Conservation (phyloP, 1,140 invertebrate species). For the Cardiocondyla obscurior region DNA sequence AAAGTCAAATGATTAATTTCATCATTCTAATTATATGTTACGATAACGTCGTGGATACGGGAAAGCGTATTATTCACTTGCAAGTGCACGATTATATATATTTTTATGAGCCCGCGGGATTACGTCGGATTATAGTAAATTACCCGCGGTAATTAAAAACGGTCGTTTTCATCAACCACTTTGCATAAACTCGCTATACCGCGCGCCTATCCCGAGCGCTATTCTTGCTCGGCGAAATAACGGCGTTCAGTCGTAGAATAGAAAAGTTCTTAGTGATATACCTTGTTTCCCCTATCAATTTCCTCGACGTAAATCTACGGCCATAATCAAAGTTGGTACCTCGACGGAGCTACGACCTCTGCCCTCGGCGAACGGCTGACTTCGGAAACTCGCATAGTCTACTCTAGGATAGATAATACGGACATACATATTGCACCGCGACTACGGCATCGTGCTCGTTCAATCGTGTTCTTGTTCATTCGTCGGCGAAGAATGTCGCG, state of each 20-base stretch:
- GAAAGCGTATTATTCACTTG: background rate
- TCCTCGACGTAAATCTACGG: constrained; percentile 63
- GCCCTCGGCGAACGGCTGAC: constrained; percentile 29
- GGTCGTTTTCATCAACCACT: constrained; percentile 10
- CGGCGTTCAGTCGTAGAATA: background rate
- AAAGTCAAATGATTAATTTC: background rate
- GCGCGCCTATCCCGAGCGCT: background rate
- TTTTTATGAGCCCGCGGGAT: background rate
- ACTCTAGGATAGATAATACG: constrained; percentile 63
- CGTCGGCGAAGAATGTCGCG: constrained; percentile 50
- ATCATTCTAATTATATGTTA: background rate
- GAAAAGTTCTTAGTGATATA: constrained; percentile 49
- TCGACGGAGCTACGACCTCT: constrained; percentile 59
- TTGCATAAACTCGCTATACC: background rate
- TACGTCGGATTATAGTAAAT: constrained; percentile 24
- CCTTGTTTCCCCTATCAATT: constrained; percentile 66
- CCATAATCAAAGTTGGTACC: constrained; percentile 64
- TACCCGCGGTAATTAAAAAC: constrained; percentile 28
- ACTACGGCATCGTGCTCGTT: constrained; percentile 35
- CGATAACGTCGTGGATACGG: background rate
- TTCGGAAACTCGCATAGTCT: constrained; percentile 59
- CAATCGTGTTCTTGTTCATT: constrained; percentile 52
- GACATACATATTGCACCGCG: constrained; percentile 59
- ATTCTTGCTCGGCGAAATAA: constrained; percentile 6
- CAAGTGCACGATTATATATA: background rate